Conservation (phyloP, 1,140 invertebrate genomes). For the Drosophila erecta region DNA sequence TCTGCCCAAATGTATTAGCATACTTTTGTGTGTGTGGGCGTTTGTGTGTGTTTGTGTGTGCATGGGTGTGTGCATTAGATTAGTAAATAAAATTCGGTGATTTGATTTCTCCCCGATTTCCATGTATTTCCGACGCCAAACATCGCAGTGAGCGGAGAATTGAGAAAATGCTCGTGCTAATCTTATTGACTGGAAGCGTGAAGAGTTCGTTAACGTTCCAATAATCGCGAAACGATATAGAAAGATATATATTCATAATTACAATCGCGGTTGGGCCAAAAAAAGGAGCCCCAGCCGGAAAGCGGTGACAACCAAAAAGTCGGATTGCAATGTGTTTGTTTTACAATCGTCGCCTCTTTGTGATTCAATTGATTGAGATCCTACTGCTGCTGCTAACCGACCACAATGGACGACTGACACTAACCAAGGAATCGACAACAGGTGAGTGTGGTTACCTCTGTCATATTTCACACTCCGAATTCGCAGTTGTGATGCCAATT, state of each 20-base stretch:
- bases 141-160: constrained; percentile 19
- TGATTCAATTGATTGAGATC: constrained; percentile 73
- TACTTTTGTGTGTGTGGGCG: constrained; percentile 55
- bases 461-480: not conserved
- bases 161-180: constrained; percentile 40
- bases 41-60: not conserved
- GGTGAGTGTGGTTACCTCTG: constrained; percentile 49
- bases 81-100: constrained; percentile 53
- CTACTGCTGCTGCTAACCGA: constrained; percentile 73
- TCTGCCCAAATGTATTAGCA: constrained; percentile 69
- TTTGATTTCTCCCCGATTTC: constrained; percentile 47
- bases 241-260: constrained; percentile 16
- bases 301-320: constrained; percentile 53
- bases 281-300: constrained; percentile 12
- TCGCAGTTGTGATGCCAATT: not conserved
- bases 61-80: constrained; percentile 29
- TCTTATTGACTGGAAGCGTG: constrained; percentile 27
- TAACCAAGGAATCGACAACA: constrained; percentile 75
- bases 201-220: constrained; percentile 27
- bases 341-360: constrained; percentile 71
- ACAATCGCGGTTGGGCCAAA: constrained; percentile 27
- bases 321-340: constrained; percentile 80
- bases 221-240: constrained; percentile 19
- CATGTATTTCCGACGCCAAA: constrained; percentile 25
- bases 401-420: constrained; percentile 71